Evolutionary conservation across 1,140 invertebrate genomes (phyloP), one percentile per base, ranked within the genome.

Genomic region (Arion vulgaris): DNA sequence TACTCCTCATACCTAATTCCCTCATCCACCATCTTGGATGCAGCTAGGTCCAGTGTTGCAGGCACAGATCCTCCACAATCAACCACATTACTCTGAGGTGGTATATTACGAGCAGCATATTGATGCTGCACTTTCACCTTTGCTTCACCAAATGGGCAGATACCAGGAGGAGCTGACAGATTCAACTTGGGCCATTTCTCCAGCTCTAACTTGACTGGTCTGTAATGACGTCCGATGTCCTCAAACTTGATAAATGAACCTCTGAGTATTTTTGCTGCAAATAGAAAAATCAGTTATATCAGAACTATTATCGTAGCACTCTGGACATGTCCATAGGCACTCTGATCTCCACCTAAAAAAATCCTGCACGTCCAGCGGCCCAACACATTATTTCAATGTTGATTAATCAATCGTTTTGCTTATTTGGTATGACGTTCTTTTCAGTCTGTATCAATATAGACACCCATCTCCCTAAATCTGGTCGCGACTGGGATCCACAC

Each of bases 91-190:
- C 11, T 66, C 57, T 79, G 15, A 39, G 1, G 57, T 15, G 17
- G 19, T 26, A 5, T 17, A 7, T 79, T 79, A 15, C 68, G 28
- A 17, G 68, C 5, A 7, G 39, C 15, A 49, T 51, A 80, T 0
- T 49, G 78, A 71, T 80, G 1, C 62, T 80, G 78, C 28, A 80
- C 41, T 38, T 69, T 71, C 9, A 80, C 23, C 32, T 71, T 80
- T 38, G 41, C 78, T 49, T 71, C 87, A 88, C 88, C 87, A 87
- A 89, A 89, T 32, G 88, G 88, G 82, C 87, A 88, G 9, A 85
- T 88, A 4, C 88, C 88, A 73, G 79, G 77, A 2, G 86, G 87
- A 39, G 88, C 87, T 53, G 85, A 83, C 38, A 86, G 73, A 81
- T 88, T 88, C 34, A 85, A 41, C 41, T 83, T 76, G 0, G 88